Percentiles rank a stretch among this genome's conserved stretches.
phyloP scores from a whole-genome alignment of 2,797 vertebrate species.

The Mormyrops boulengeri region DNA sequence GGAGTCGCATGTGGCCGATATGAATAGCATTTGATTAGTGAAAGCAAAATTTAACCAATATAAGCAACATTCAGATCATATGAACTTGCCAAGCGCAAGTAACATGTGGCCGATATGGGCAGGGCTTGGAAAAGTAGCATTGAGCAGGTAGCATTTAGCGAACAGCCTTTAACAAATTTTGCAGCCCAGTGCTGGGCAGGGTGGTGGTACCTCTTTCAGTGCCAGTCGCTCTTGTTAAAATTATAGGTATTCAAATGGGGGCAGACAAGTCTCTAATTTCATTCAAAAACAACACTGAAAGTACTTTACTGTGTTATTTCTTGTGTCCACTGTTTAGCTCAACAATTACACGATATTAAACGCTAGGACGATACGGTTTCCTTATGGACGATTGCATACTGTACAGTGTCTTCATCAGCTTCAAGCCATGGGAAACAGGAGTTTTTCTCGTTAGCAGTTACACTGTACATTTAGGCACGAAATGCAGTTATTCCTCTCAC shows the following conservation, averaged over 20 bases:
- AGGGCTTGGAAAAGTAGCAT: neutral
- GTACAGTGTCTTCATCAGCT: neutral
- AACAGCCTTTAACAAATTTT: neutral
- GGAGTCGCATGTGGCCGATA: neutral
- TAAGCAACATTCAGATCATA: neutral
- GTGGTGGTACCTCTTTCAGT: neutral
- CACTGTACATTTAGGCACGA: neutral
- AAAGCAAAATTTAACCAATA: neutral
- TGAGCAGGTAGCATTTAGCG: neutral
- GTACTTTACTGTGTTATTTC: neutral
- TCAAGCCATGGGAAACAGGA: neutral
- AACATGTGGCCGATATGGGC: neutral
- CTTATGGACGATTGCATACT: neutral
- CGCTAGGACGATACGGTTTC: neutral
- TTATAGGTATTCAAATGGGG: neutral
- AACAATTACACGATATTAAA: neutral
- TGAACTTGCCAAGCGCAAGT: neutral
- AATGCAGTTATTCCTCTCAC: neutral
- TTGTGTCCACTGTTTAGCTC: neutral
- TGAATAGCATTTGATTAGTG: neutral
- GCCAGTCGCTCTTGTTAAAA: neutral
- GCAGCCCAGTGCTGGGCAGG: neutral
- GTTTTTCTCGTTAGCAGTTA: neutral
- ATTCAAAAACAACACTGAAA: neutral
- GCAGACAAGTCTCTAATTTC: neutral